A percentile compares a stretch with the other conserved stretches of the same genome.
Conservation (phyloP, 2,797 vertebrate species). For the Enteromius argenteus region DNA sequence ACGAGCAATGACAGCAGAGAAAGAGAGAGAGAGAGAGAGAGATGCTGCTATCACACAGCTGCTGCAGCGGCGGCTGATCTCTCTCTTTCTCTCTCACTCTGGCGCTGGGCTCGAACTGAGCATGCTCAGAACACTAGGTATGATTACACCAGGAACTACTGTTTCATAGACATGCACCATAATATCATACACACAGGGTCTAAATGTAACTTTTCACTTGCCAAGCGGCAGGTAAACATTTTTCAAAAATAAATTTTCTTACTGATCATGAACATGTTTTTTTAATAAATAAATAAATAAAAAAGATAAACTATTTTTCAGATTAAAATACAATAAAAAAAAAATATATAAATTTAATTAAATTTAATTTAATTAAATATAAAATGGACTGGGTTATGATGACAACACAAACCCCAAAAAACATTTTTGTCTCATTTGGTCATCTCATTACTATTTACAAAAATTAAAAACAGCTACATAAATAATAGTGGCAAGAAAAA, state of each 20-base stretch:
- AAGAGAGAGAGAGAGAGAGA: slow-evolving; percentile 26
- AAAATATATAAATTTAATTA: too few species aligned
- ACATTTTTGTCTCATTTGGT: too few species aligned
- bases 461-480: too few species aligned
- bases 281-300: not conserved
- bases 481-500: too few species aligned
- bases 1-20: slow-evolving; percentile 20
- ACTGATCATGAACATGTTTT: not conserved
- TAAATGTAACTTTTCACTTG: not conserved
- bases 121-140: slow-evolving; percentile 25
- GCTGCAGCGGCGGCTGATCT: slow-evolving; percentile 26
- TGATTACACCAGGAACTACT: not conserved
- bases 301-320: not conserved
- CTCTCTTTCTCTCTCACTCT: not conserved
- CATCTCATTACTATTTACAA: too few species aligned
- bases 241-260: not conserved
- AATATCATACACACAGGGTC: not conserved
- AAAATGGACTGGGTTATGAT: too few species aligned
- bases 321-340: not conserved
- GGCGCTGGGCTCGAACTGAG: not conserved
- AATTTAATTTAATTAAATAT: too few species aligned
- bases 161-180: not conserved
- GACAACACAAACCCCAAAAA: too few species aligned
- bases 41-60: slow-evolving; percentile 26
- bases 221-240: not conserved